phyloP scores from a whole-genome alignment of 2,888 invertebrate genomes.

The Nebria salina region DNA sequence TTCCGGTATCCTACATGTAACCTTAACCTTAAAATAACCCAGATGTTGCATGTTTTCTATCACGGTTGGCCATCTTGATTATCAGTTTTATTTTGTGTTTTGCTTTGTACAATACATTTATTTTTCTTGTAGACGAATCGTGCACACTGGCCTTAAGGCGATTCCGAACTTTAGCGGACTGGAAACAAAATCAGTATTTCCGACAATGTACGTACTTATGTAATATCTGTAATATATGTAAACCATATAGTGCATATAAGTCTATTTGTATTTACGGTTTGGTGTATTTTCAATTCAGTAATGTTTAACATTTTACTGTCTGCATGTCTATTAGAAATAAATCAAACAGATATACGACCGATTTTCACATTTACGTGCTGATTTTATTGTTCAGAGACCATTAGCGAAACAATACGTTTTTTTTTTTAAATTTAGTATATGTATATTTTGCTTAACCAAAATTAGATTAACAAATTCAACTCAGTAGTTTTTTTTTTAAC shows the following conservation, averaged over 20 bases:
- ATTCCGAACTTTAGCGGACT: constrained; percentile 60
- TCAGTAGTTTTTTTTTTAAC: too few relatives aligned
- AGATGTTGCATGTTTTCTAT: background rate
- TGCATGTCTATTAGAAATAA: background rate
- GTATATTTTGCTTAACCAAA: background rate
- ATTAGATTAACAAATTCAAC: background rate
- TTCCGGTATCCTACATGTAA: background rate
- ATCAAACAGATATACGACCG: background rate
- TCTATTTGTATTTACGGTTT: background rate
- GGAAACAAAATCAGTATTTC: constrained; percentile 57
- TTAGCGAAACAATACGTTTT: background rate
- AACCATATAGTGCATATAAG: too few relatives aligned
- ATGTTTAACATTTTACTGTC: background rate
- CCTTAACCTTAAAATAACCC: constrained; percentile 3
- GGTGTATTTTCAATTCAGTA: background rate
- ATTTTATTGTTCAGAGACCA: background rate
- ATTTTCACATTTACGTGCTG: background rate
- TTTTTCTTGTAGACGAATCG: constrained; percentile 58
- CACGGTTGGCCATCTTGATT: background rate
- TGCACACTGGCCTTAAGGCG: constrained; percentile 60
- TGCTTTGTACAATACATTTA: background rate
- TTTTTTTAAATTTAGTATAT: background rate
- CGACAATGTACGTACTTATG: constrained; percentile 59
- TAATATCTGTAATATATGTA: background rate
- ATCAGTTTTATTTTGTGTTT: background rate